Evolutionary conservation across 1,140 invertebrate species (phyloP).

Genomic region (Diorhabda sublineata): DNA sequence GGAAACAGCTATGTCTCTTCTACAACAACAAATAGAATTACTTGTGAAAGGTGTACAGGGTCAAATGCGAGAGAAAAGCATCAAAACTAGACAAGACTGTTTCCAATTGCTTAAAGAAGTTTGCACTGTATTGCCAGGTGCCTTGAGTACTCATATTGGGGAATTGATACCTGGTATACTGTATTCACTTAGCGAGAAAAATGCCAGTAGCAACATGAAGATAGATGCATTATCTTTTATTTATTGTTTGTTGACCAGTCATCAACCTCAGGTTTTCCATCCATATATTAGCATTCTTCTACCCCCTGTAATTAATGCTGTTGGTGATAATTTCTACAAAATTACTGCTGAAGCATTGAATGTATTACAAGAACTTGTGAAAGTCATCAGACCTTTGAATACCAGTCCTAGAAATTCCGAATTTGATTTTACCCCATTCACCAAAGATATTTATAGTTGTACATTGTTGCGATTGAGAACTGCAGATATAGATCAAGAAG

Average conservation of each 20-base stretch:
- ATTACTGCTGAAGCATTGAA: slow-evolving; percentile 92
- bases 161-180: slow-evolving; percentile 85
- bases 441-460: slow-evolving; percentile 77
- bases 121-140: slow-evolving; percentile 82
- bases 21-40: slow-evolving; percentile 61
- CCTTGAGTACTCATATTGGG: slow-evolving; percentile 79
- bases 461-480: slow-evolving; percentile 83
- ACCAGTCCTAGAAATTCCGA: slow-evolving; percentile 53
- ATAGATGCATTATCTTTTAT: slow-evolving; percentile 95
- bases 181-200: slow-evolving; percentile 88
- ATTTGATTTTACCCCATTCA: slow-evolving; percentile 74
- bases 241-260: slow-evolving; percentile 79
- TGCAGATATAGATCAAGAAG: slow-evolving; percentile 97
- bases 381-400: slow-evolving; percentile 88
- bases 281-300: slow-evolving; percentile 78
- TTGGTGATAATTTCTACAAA: slow-evolving; percentile 96
- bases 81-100: slow-evolving; percentile 90
- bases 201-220: slow-evolving; percentile 96
- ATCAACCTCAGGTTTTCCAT: slow-evolving; percentile 75
- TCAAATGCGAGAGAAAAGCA: slow-evolving; percentile 90
- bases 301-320: slow-evolving; percentile 81
- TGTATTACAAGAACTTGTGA: slow-evolving; percentile 90
- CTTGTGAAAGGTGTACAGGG: slow-evolving; percentile 85
- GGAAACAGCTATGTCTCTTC: slow-evolving; percentile 65
- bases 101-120: slow-evolving; percentile 88